Evolutionary conservation across 2,888 invertebrate genomes (phyloP).

Genomic region (Onchidella celtica): DNA sequence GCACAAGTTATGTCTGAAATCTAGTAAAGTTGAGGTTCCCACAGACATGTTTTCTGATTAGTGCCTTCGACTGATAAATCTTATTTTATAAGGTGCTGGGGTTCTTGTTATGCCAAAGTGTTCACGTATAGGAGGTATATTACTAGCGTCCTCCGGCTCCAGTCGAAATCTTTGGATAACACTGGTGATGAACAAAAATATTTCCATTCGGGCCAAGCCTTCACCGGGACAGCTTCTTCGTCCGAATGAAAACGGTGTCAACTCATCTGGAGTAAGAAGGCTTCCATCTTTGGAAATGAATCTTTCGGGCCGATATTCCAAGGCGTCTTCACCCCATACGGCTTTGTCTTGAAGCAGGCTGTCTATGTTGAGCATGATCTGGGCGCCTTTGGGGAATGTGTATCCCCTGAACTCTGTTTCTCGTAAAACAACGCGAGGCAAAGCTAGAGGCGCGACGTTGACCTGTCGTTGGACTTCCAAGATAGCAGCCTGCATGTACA

Average conservation of each 20-base stretch:
- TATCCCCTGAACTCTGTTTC: constrained; percentile 63
- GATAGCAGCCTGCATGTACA: constrained; percentile 66
- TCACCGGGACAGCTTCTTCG: not conserved
- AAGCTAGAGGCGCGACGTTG: constrained; percentile 58
- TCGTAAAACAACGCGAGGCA: constrained; percentile 52
- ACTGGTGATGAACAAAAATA: not conserved
- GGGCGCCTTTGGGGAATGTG: constrained; percentile 61
- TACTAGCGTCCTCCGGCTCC: not conserved
- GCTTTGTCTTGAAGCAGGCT: constrained; percentile 54
- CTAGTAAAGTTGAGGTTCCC: too few relatives aligned
- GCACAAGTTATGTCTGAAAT: too few relatives aligned
- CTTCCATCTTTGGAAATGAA: constrained; percentile 51
- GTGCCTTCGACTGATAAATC: too few relatives aligned
- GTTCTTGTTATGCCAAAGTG: too few relatives aligned
- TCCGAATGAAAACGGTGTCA: not conserved
- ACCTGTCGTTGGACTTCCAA: constrained; percentile 64
- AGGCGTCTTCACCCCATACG: constrained; percentile 17
- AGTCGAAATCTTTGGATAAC: not conserved
- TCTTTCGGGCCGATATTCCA: constrained; percentile 52
- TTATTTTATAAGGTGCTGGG: too few relatives aligned
- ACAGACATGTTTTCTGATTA: too few relatives aligned
- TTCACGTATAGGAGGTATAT: not conserved
- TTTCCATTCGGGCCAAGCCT: not conserved
- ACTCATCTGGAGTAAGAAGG: constrained; percentile 17
- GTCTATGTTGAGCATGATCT: constrained; percentile 55